phyloP scores from a whole-genome alignment of 2,888 invertebrate species.

The Cyrtodaria siliqua region DNA sequence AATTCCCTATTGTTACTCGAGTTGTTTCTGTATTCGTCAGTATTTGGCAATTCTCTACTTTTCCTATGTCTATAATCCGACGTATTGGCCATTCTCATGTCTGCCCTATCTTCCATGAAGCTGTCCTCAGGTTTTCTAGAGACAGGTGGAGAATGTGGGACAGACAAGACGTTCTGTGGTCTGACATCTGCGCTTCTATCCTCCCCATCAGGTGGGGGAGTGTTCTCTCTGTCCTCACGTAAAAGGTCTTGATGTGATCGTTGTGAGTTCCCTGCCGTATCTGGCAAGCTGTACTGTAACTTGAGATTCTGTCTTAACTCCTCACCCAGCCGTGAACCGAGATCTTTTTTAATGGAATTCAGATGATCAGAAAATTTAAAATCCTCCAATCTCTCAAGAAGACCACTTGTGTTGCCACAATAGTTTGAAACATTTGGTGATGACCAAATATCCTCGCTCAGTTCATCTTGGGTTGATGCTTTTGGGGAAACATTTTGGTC shows the following conservation, averaged over 20 bases:
- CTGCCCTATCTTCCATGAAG: not conserved
- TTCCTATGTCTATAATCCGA: too few relatives aligned
- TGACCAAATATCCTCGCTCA: constrained; percentile 35
- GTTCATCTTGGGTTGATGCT: constrained; percentile 18
- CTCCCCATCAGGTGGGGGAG: constrained; percentile 39
- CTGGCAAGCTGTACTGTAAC: constrained; percentile 1
- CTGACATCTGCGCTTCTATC: not conserved
- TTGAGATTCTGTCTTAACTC: constrained; percentile 24
- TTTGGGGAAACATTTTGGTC: constrained; percentile 1
- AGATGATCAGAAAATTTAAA: constrained; percentile 37
- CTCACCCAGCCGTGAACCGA: constrained; percentile 2
- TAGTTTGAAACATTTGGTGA: constrained; percentile 52
- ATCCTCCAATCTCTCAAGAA: constrained; percentile 51
- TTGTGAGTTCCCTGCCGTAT: not conserved
- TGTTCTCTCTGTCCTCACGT: constrained; percentile 24
- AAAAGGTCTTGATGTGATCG: not conserved
- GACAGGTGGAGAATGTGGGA: not conserved
- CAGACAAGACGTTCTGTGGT: not conserved
- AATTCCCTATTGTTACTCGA: not conserved
- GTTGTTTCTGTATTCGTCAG: not conserved
- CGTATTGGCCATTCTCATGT: not conserved
- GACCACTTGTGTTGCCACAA: constrained; percentile 30
- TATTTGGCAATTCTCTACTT: not conserved
- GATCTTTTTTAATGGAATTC: constrained; percentile 7
- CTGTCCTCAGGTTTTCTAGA: constrained; percentile 3